Base-by-base conservation (phyloP, 2,113 vertebrate species). In the Columba janthina region DNA sequence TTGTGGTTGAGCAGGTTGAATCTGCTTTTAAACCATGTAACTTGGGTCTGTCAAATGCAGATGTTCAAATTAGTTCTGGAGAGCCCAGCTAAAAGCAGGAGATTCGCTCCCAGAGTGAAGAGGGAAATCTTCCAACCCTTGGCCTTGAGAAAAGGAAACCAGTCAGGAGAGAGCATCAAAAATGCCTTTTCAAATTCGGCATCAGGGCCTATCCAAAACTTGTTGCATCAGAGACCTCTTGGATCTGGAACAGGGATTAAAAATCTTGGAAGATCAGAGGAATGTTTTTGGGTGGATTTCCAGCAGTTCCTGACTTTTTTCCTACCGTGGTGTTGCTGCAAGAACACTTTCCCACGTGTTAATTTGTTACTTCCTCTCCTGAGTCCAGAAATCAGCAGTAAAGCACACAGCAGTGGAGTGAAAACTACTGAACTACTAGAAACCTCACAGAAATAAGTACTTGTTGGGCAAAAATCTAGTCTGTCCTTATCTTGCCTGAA, bases 301-400 rank as follows among this genome's bases (percentile, higher is more conserved):
- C 71, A 94, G 40, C 29, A 77, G 91, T 80, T 94, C 40, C 56
- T 54, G 9, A 72, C 73, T 26, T 34, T 57, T 44, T 88, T 18
- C 24, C 60, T 15, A 48, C n/a, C 13, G 4, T 29, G 60, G 36
- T n/a, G 32, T 42, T 91, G 88, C 82, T 93, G 70, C 56, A 92
- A 76, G 81, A 88, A 88, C 78, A 89, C 34, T 90, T 88, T 86
- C 56, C 48, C 72, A 74, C 72, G 89, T 85, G 92, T 62, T 96
- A 95, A 95, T 96, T 81, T 97, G 86, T 94, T 94, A 96, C 80
- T 94, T 96, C 96, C 94, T 82, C 84, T 91, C 53, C 84, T 53
- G 70, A 38, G 77, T 92, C 89, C 94, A 96, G 76, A 78, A 89
- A 91, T 81, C 91, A 93, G 93, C 91, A 93, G 86, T 78, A 79